These are phyloP conservation scores for Callospermophilus lateralis DNA, from an alignment of 2,113 vertebrate genomes.

Conservation along the genomic window DNA sequence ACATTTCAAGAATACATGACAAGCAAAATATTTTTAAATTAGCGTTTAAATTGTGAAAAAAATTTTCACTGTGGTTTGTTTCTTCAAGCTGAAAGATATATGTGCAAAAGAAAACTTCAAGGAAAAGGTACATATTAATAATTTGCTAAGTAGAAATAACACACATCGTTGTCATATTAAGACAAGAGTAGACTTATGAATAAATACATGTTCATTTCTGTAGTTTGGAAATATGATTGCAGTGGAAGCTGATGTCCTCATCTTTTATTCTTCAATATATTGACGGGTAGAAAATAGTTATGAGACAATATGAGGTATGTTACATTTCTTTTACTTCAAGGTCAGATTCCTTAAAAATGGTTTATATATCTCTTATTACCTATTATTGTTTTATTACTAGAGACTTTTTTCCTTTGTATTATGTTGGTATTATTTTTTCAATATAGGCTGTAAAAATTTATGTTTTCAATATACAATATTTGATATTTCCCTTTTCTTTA, in stretches of 20 bases:
- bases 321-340: slow-evolving; percentile 19
- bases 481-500: neutral
- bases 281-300: neutral
- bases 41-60: neutral
- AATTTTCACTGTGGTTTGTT: neutral
- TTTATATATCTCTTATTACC: slow-evolving; percentile 21
- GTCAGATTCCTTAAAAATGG: neutral
- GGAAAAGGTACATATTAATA: slow-evolving; percentile 53
- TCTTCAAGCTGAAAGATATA: slow-evolving; percentile 4
- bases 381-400: neutral
- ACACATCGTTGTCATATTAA: neutral
- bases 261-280: neutral
- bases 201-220: neutral
- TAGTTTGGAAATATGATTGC: neutral
- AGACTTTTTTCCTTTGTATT: slow-evolving; percentile 41
- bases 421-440: slow-evolving; percentile 1
- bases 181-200: neutral
- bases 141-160: slow-evolving; percentile 31
- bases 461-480: slow-evolving; percentile 35
- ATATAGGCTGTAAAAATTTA: neutral
- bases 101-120: neutral
- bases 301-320: neutral
- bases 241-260: neutral
- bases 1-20: neutral
- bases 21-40: neutral